Conservation (phyloP, 2,888 invertebrate species). For the Piscicola geometra region DNA sequence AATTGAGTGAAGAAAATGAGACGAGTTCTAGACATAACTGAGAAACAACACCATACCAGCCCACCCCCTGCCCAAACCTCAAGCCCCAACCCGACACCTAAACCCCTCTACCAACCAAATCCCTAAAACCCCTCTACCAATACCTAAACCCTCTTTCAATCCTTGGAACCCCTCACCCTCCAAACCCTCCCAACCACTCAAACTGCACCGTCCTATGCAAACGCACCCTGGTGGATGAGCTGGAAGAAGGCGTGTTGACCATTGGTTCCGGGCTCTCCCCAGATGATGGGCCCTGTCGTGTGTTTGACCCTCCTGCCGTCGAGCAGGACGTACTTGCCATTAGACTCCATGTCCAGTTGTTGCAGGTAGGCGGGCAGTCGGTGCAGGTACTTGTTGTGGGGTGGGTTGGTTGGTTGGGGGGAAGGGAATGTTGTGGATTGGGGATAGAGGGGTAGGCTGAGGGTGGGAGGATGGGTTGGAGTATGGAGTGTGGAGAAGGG, state of each 20-base stretch:
- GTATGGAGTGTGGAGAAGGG: not conserved
- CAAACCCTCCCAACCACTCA: not conserved
- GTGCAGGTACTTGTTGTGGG: conserved; percentile 70
- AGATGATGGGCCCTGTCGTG: conserved; percentile 73
- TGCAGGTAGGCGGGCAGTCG: conserved; percentile 99
- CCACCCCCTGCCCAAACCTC: no score
- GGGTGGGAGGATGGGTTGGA: not conserved
- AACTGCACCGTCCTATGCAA: not conserved
- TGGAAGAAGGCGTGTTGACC: conserved; percentile 99
- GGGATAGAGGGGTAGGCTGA: not conserved
- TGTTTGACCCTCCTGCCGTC: conserved; percentile 58
- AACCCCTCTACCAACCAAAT: not conserved
- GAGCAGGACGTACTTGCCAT: conserved; percentile 74
- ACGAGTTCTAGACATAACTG: no score
- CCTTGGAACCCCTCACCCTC: not conserved
- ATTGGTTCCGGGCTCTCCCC: conserved; percentile 99
- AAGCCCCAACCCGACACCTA: not conserved
- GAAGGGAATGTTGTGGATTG: not conserved
- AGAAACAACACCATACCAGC: no score
- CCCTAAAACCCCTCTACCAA: not conserved
- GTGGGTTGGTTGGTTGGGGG: not conserved
- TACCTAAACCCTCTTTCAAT: not conserved
- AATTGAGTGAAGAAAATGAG: no score
- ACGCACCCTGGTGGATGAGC: conserved; percentile 81
- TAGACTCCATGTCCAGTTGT: conserved; percentile 99